Conservation (phyloP, 2,797 vertebrate genomes). For the Acanthornis magna region DNA sequence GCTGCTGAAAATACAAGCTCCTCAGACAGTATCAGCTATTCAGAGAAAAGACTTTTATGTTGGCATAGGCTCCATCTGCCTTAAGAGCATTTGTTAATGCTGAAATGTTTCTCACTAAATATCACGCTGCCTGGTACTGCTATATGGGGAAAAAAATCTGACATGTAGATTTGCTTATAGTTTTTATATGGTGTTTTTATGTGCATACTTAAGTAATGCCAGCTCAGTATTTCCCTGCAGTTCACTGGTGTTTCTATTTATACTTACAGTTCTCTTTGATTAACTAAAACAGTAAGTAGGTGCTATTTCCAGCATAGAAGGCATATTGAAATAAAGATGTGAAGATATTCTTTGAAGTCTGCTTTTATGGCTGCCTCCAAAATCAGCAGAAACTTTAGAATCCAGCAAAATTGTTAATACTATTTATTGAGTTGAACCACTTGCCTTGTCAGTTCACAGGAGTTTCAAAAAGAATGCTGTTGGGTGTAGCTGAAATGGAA, state of each 20-base stretch:
- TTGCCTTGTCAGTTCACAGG: background rate
- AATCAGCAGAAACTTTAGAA: background rate
- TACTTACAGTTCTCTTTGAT: constrained; percentile 16
- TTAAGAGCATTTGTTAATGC: background rate
- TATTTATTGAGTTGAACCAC: background rate
- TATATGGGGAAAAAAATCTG: background rate
- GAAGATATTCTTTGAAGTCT: constrained; percentile 28
- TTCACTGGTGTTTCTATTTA: constrained; percentile 16
- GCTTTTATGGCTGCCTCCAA: background rate
- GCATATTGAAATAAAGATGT: background rate
- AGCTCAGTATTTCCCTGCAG: constrained; percentile 5
- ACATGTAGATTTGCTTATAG: background rate
- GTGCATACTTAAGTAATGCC: background rate
- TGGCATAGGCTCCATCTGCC: background rate
- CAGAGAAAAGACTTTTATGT: background rate
- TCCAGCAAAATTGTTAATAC: background rate
- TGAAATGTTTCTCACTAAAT: background rate
- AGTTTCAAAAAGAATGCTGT: background rate
- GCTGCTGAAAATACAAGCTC: background rate
- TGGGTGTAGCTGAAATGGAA: background rate
- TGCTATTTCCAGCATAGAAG: constrained; percentile 23
- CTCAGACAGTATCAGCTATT: background rate
- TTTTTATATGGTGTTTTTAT: background rate
- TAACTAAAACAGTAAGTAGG: constrained; percentile 14
- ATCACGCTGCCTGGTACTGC: background rate